Evolutionary conservation across 2,797 vertebrate genomes (phyloP), one percentile per base, ranked within the genome.

Genomic region (Gorsachius magnificus): DNA sequence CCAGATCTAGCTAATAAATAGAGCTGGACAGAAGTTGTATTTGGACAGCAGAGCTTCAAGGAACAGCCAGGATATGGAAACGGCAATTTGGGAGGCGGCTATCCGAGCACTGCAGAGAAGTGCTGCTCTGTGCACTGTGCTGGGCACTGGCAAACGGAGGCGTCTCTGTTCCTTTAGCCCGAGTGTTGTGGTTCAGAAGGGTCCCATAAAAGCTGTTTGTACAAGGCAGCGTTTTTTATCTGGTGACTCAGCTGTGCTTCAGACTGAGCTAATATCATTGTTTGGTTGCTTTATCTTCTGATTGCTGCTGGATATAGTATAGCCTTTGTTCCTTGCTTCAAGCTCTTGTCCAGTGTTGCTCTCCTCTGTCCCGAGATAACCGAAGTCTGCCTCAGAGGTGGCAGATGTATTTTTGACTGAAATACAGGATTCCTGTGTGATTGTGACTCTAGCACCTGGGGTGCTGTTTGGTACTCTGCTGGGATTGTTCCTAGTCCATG

Each of bases 21-120:
- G 50, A 69, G 69, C 60, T 5, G 43, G 81, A 53, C 58, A 71
- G 87, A 46, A 93, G 82, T 3, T 81, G 25, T 81, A 6, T 89
- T 84, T 95, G 76, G 74, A 87, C 48, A 26, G 78, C 72, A 83
- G 89, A 96, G 54, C 63, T 94, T 93, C 83, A 83, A 46, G 91
- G 82, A 94, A 14, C 72, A 71, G 85, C 72, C 70, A 78, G 85
- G 41, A 88, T 68, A 29, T 80, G 81, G 90, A 89, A 93, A 71
- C 64, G 24, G 63, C 66, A n/a, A 13, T 70, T 86, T 86, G 54
- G 74, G 85, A 82, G 80, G n/a, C 77, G 41, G 41, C 36, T 78
- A 24, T 83, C 60, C 10, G 31, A 38, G n/a, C 2, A 5, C 45
- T 68, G 43, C 41, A 24, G 35, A 36, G 66, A 0, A 2, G 31